Evolutionary conservation across 53 echinoderm and acorn worm species (phyloP).

Genomic region (Glandiceps talaboti): DNA sequence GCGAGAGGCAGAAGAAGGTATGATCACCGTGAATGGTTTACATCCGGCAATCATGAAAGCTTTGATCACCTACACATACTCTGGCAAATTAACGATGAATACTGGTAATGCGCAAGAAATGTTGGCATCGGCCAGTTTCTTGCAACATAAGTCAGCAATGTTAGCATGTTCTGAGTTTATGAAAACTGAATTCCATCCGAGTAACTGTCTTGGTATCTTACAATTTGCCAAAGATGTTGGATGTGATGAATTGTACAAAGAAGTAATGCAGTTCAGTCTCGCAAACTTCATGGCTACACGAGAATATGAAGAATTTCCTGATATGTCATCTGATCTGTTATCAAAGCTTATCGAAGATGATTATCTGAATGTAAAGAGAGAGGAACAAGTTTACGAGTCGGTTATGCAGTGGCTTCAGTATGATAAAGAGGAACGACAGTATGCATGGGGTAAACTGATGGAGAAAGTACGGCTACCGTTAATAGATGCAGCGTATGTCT

Average conservation of each 20-base stretch:
- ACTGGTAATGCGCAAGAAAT: conserved; percentile 73
- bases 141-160: conserved; percentile 72
- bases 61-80: conserved; percentile 78
- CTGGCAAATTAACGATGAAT: conserved; percentile 63
- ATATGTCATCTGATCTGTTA: conserved; percentile 34
- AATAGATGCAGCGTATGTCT: conserved; percentile 50
- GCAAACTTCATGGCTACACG: conserved; percentile 54
- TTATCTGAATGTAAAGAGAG: conserved; percentile 72
- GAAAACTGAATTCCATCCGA: conserved; percentile 48
- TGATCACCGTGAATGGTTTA: conserved; percentile 50
- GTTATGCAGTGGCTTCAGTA: conserved; percentile 62
- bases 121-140: conserved; percentile 81
- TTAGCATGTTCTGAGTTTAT: conserved; percentile 73
- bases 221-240: conserved; percentile 70
- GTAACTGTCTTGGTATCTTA: conserved; percentile 77
- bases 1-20: conserved; percentile 53
- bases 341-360: conserved; percentile 57
- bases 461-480: conserved; percentile 67
- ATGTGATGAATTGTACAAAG: conserved; percentile 69
- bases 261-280: conserved; percentile 51
- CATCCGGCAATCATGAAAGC: conserved; percentile 36
- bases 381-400: conserved; percentile 77
- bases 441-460: conserved; percentile 34
- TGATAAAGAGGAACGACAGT: conserved; percentile 33
- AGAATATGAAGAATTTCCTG: conserved; percentile 45